These are phyloP conservation scores for Zaprionus obscuricornis DNA, from an alignment of 2,888 invertebrate genomes.

Conservation along the genomic window DNA sequence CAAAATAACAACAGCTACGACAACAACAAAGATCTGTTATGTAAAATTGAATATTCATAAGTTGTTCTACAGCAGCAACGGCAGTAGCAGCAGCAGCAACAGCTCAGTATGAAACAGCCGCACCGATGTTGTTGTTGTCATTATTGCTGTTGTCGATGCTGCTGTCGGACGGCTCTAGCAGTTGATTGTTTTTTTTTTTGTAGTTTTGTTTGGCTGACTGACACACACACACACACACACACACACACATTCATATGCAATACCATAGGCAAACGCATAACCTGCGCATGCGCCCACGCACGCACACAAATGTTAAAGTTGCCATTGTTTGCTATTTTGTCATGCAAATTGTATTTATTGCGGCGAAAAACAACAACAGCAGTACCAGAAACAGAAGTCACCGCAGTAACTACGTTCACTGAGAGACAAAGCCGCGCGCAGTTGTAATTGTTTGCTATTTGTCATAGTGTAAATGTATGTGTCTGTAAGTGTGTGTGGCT, in stretches of 20 bases:
- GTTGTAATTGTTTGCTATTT: constrained; percentile 73
- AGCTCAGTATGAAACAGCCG: constrained; percentile 29
- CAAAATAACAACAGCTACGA: constrained; percentile 65
- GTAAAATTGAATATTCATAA: constrained; percentile 78
- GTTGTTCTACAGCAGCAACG: constrained; percentile 52
- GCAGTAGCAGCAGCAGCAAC: constrained; percentile 16
- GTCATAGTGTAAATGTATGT: constrained; percentile 52
- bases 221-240: constrained; percentile 30
- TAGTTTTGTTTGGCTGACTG: constrained; percentile 74
- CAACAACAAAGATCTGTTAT: constrained; percentile 73
- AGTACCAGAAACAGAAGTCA: constrained; percentile 23
- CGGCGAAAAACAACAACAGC: constrained; percentile 65
- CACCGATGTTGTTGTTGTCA: constrained; percentile 7
- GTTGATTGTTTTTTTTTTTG: constrained; percentile 78
- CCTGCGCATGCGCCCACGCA: not conserved
- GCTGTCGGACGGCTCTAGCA: constrained; percentile 41
- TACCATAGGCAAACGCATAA: not conserved
- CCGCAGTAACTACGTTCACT: constrained; percentile 27
- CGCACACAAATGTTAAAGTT: constrained; percentile 47
- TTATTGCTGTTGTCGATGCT: constrained; percentile 27
- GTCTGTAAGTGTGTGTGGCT: constrained; percentile 9
- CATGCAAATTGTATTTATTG: constrained; percentile 78
- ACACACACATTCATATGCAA: constrained; percentile 1
- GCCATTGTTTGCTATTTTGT: constrained; percentile 77
- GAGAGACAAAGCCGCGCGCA: constrained; percentile 52